Evolutionary conservation across 2,888 invertebrate genomes (phyloP), one percentile per base, ranked within the genome.

Genomic region (Willowsia nigromaculata): DNA sequence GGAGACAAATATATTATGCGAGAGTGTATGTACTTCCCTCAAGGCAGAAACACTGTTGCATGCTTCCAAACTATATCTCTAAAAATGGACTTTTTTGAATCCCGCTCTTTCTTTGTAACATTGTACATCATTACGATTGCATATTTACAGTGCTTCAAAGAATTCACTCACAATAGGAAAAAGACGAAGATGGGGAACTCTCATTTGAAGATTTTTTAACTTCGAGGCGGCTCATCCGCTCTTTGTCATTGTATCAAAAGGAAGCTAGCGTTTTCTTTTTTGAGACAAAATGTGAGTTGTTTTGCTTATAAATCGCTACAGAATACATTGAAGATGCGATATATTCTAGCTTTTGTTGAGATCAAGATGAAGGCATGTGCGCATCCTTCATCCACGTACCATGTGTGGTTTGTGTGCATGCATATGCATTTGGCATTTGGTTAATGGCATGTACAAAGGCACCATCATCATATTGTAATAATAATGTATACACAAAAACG

Each of bases 191-290:
- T 68, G 30, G 43, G 27, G 22, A 22, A 50, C 81, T 81, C 59
- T 81, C 74, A 81, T 81, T 59, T 81, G 53, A 81, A 87, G 53
- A 71, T 78, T 84, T 53, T 85, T 50, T 84, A 47, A 50, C 50
- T 87, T 68, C 47, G 33, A 81, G 87, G 43, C 87, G 30, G 47
- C 71, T 81, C 81, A 87, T 87, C 87, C 87, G 71, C 59, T 81
- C 59, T 68, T 80, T 65, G 78, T 68, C 80, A 80, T 68, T 86
- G 80, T 71, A 37, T 78, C 78, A 86, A 80, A 65, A 86, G 85
- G 85, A 86, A 80, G 40, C 56, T 59, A 1, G 50, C 65, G 27
- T 78, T 85, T 53, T 76, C 53, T 37, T 82, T n/a, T 37, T 82
- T 25, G n/a, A 82, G 56, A 81, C 81, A 82, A 62, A n/a, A 37